These are phyloP conservation scores for Tyrophagus putrescentiae DNA, from an alignment of 1,140 invertebrate species.

Conservation along the genomic window DNA sequence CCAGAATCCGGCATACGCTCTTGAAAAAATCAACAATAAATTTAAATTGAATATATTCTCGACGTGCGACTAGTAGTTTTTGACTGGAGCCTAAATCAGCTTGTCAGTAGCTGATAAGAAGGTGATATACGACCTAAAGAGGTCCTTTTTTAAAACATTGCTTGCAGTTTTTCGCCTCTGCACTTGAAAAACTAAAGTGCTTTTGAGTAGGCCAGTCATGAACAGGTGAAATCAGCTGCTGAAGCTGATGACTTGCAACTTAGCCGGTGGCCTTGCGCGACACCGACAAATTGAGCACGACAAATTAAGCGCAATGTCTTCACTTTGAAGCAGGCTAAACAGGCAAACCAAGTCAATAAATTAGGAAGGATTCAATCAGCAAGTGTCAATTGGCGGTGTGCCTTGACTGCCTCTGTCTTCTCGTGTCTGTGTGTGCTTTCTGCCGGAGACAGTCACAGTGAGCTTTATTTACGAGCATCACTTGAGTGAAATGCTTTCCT, in stretches of 20 bases:
- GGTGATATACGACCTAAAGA: too few species aligned
- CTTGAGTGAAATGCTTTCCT: neutral
- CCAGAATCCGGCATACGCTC: neutral
- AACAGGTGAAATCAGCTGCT: too few species aligned
- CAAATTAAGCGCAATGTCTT: too few species aligned
- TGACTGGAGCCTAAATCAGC: neutral
- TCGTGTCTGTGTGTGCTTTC: too few species aligned
- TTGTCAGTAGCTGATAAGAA: constrained; percentile 1
- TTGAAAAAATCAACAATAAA: neutral
- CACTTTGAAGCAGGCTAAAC: too few species aligned
- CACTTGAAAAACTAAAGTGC: neutral
- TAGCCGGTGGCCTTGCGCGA: too few species aligned
- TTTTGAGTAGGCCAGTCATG: neutral
- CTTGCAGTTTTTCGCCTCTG: too few species aligned
- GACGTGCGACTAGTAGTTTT: too few species aligned
- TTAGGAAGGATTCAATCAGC: constrained; percentile 5
- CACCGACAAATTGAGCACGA: too few species aligned
- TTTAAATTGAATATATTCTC: neutral
- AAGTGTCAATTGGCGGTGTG: neutral
- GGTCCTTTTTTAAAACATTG: too few species aligned
- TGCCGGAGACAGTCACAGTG: neutral
- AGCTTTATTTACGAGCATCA: neutral
- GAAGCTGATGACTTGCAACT: too few species aligned
- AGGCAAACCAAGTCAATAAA: too few species aligned
- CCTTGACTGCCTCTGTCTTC: neutral